These are phyloP conservation scores for Psettodes erumei DNA, from an alignment of 2,113 vertebrate species.

Conservation along the genomic window DNA sequence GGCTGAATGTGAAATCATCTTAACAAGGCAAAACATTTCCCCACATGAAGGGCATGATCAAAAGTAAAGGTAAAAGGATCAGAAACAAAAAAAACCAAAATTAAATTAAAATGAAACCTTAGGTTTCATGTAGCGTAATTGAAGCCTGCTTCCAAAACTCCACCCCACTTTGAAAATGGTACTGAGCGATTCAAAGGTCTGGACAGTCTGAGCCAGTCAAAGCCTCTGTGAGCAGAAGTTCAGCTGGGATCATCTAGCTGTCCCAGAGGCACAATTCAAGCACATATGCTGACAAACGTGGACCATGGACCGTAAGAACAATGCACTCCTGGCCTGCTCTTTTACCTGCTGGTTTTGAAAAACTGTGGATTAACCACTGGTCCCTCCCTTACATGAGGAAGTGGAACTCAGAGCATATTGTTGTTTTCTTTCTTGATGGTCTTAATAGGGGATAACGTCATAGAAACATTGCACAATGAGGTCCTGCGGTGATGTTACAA, in stretches of 20 bases:
- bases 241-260: background rate
- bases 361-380: background rate
- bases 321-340: background rate
- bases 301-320: no score
- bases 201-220: background rate
- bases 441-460: background rate
- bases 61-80: background rate
- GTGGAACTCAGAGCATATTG: background rate
- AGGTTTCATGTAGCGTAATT: background rate
- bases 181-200: background rate
- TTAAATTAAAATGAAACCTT: background rate
- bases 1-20: slow-evolving; percentile 9
- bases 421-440: background rate
- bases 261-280: background rate
- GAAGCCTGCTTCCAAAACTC: background rate
- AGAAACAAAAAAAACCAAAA: slow-evolving; percentile 8
- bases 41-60: background rate
- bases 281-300: no score
- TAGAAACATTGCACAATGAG: background rate
- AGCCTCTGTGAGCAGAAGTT: background rate
- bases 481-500: background rate
- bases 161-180: background rate
- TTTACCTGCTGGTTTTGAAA: background rate
- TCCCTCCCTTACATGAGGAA: background rate
- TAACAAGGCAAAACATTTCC: background rate